Conservation (phyloP, 2,113 vertebrate species). For the Triplophysa rosa region DNA sequence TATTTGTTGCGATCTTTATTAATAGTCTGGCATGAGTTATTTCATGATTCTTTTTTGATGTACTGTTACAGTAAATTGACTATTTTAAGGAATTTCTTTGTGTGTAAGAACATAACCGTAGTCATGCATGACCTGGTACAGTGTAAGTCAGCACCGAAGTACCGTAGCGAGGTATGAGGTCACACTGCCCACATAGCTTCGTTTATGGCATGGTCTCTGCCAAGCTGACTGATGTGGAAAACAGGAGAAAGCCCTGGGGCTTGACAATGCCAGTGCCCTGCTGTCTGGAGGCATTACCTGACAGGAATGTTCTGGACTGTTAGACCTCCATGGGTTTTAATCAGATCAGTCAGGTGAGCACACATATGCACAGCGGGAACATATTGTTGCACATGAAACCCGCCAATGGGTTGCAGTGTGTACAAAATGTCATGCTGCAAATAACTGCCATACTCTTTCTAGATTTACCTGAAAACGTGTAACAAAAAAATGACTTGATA, state of each 20-base stretch:
- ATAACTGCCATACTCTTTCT: neutral
- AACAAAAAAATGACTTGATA: no score
- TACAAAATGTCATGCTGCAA: neutral
- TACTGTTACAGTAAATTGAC: no score
- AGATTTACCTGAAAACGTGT: no score
- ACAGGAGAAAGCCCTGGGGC: constrained; percentile 14
- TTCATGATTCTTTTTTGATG: no score
- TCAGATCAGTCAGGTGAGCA: constrained; percentile 42
- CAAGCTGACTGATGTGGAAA: constrained; percentile 30
- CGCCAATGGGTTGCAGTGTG: no score
- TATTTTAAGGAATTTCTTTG: no score
- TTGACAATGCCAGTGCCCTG: constrained; percentile 18
- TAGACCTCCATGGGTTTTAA: neutral
- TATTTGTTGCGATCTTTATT: neutral
- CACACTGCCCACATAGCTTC: constrained; percentile 32
- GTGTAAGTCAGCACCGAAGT: constrained; percentile 46
- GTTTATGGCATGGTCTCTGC: constrained; percentile 19
- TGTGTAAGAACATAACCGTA: neutral
- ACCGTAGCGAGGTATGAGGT: constrained; percentile 44
- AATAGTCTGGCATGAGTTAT: no score
- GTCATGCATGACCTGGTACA: constrained; percentile 39
- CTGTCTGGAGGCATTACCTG: constrained; percentile 9
- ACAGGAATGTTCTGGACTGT: neutral
- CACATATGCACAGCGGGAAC: neutral
- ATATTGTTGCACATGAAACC: constrained; percentile 25